Percentiles rank a stretch among this genome's conserved stretches.
phyloP scores from a whole-genome alignment of 2,113 vertebrate species.

The Bubo bubo region DNA sequence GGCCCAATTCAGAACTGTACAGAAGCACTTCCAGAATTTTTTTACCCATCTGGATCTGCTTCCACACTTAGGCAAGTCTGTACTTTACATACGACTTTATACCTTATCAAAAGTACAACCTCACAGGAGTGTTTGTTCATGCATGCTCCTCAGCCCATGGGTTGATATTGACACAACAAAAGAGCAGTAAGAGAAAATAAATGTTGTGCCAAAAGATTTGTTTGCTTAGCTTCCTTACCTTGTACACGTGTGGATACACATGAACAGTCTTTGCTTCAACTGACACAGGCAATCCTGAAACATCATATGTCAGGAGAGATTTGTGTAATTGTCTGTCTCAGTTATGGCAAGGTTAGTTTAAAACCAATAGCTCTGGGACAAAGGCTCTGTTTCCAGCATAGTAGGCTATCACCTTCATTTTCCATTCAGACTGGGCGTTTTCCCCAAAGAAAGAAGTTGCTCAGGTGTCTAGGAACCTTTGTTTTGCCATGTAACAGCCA shows the following conservation, averaged over 20 bases:
- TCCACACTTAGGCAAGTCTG: neutral
- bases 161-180: fast-evolving
- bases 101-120: fast-evolving
- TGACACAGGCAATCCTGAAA: neutral
- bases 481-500: neutral
- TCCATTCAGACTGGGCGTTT: neutral
- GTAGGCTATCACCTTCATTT: neutral
- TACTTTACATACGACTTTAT: neutral
- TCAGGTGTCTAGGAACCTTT: neutral
- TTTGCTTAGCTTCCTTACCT: neutral
- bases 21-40: neutral
- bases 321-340: neutral
- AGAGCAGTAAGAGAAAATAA: neutral
- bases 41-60: neutral
- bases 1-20: neutral
- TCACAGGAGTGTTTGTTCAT: neutral
- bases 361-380: neutral
- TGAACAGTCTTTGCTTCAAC: neutral
- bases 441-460: neutral
- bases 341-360: neutral
- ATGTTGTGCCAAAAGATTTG: neutral
- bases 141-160: neutral
- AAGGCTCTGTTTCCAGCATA: neutral
- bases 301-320: neutral
- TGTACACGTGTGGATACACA: fast-evolving